A percentile compares a stretch with the other conserved stretches of the same genome.
Evolutionary conservation across 2,797 vertebrate genomes (phyloP).

Genomic region (Lepus oiostolus): DNA sequence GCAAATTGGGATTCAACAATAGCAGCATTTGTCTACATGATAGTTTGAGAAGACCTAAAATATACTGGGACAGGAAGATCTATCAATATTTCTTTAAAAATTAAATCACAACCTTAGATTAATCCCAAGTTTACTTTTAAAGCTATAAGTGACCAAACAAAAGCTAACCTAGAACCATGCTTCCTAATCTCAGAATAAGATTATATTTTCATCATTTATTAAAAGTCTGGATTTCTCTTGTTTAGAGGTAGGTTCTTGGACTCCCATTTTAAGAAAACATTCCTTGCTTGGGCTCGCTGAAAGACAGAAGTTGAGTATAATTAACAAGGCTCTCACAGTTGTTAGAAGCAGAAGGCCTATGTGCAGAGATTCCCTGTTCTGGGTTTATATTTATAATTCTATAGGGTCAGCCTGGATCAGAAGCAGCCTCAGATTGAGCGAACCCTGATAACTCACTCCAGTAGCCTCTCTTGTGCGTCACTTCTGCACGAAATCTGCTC

Average conservation of each 20-base stretch:
- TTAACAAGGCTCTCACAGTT: background rate
- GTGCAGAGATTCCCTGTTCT: background rate
- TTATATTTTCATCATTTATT: background rate
- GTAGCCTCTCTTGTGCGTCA: background rate
- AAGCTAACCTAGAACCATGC: background rate
- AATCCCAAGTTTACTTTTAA: background rate
- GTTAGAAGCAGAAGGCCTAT: background rate
- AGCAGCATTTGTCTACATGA: background rate
- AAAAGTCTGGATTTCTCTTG: background rate
- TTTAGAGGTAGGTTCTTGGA: background rate
- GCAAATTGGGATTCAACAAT: background rate
- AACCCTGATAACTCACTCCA: background rate
- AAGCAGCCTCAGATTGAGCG: fast-evolving
- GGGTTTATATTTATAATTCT: background rate
- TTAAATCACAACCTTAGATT: background rate
- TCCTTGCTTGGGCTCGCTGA: background rate
- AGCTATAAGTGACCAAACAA: background rate
- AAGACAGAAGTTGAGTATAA: background rate
- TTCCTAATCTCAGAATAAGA: background rate
- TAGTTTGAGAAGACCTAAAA: background rate
- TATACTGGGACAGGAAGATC: background rate
- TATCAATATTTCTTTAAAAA: background rate
- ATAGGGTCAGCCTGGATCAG: background rate
- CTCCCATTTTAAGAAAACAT: background rate
- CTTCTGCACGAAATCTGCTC: background rate